Base-by-base conservation (phyloP, 2,797 vertebrate genomes). In the Diglossa cyanea region DNA sequence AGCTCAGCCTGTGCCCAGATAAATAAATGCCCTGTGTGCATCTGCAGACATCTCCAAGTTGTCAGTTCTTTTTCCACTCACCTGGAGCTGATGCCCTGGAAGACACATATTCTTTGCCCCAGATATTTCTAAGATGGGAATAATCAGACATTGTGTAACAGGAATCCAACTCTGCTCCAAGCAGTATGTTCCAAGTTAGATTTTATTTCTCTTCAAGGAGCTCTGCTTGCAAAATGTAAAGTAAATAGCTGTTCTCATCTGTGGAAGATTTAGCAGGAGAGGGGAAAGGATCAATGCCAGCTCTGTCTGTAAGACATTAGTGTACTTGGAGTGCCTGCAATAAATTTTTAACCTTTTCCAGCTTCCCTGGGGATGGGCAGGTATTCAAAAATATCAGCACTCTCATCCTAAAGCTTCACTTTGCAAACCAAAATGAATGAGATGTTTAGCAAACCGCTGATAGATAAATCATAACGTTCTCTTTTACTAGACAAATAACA, bases 301-400 rank as follows among this genome's bases (percentile, higher is more conserved):
- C 54, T 86, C 83, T 90, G 50, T 78, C 68, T 94, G 78, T 44
- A 85, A 76, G 71, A 62, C 74, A 82, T 94, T 71, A 94, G 86
- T 85, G 83, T n/a, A 81, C 79, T 93, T 13, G 10, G 73, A 93
- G 50, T 53, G 83, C 51, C 65, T 79, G 79, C 95, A 91, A 94
- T 96, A 91, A 87, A 73, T 71, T 82, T 94, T 88, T 94, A 96
- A 95, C 91, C 83, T 97, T 97, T 96, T 82, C 80, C 88, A 94
- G 55, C 23, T 87, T 95, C 93, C 77, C 50, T 50, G 31, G 85
- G 77, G 93, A 74, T 57, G 35, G 48, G 17, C n/a, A 88, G 58
- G 42, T 78, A 88, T 80, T 93, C 40, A 92, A 66, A 96, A 92
- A 91, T 79, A 93, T 71, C 77, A 93, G 47, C 55, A 76, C 35